Evolutionary conservation across 1,140 invertebrate genomes (phyloP).

Genomic region (Leguminivora glycinivorella): DNA sequence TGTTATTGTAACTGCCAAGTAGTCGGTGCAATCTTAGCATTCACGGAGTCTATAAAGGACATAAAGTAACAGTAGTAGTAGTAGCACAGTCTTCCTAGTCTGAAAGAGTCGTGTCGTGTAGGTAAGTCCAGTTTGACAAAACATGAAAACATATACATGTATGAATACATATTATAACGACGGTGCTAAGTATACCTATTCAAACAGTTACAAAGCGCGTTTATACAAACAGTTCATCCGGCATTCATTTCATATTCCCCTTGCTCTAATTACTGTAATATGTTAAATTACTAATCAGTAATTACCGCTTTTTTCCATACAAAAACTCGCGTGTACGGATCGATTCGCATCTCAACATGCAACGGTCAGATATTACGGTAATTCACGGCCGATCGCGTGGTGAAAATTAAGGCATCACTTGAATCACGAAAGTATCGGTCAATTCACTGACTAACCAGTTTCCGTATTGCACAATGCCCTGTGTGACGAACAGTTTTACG

Average conservation of each 20-base stretch:
- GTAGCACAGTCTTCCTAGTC: no score
- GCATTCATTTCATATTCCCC: conserved; percentile 2
- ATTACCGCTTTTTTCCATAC: not conserved
- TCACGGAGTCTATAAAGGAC: no score
- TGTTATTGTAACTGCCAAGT: no score
- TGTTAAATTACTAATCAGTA: not conserved
- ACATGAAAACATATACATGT: no score
- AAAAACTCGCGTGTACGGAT: conserved; percentile 35
- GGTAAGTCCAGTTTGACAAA: no score
- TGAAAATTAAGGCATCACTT: conserved; percentile 40
- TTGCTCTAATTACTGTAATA: conserved; percentile 21
- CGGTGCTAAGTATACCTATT: not conserved
- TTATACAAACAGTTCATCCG: not conserved
- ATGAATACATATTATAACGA: no score
- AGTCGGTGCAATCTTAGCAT: no score
- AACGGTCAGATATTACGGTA: conserved; percentile 63
- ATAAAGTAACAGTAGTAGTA: no score
- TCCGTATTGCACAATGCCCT: conserved; percentile 50
- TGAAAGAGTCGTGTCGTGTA: no score
- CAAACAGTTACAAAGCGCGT: not conserved
- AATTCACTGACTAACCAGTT: conserved; percentile 34
- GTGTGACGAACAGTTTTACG: not conserved
- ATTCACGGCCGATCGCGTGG: conserved; percentile 50
- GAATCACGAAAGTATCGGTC: conserved; percentile 36
- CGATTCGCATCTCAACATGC: conserved; percentile 41